A percentile compares a stretch with the other conserved stretches of the same genome.
These are phyloP conservation scores for Trachemys scripta DNA, from an alignment of 2,113 vertebrate species.

Conservation along the genomic window DNA sequence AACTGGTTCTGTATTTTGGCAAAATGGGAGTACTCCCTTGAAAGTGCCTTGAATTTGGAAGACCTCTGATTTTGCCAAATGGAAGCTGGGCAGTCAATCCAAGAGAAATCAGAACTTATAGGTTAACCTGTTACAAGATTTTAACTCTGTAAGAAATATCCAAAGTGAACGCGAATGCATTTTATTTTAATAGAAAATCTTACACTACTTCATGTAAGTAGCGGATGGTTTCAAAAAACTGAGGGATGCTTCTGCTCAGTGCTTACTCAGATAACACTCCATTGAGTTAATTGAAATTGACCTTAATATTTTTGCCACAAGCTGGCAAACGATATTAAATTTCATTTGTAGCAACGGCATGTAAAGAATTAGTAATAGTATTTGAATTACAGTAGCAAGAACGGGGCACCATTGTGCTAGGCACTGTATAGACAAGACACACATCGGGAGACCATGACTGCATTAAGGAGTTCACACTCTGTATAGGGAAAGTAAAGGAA, in stretches of 20 bases:
- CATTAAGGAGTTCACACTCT: background rate
- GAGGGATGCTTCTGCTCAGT: background rate
- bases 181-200: conserved; percentile 36
- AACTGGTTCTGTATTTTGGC: conserved; percentile 10
- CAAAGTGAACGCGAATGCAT: background rate
- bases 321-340: conserved; percentile 46
- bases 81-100: conserved; percentile 46
- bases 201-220: conserved; percentile 48
- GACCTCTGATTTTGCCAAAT: conserved; percentile 53
- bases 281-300: conserved; percentile 43
- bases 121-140: conserved; percentile 37
- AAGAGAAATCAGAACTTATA: conserved; percentile 41
- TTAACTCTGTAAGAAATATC: conserved; percentile 38
- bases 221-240: background rate
- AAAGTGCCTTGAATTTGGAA: conserved; percentile 38
- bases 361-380: background rate
- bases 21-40: conserved; percentile 15
- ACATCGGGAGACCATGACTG: background rate
- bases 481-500: fast-evolving
- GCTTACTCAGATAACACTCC: conserved; percentile 18
- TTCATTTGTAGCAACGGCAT: conserved; percentile 49
- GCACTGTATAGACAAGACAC: background rate
- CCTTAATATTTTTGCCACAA: conserved; percentile 62
- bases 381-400: conserved; percentile 31
- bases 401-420: background rate